Base-by-base conservation (phyloP, 1,140 invertebrate species). In the Euwallacea fornicatus region DNA sequence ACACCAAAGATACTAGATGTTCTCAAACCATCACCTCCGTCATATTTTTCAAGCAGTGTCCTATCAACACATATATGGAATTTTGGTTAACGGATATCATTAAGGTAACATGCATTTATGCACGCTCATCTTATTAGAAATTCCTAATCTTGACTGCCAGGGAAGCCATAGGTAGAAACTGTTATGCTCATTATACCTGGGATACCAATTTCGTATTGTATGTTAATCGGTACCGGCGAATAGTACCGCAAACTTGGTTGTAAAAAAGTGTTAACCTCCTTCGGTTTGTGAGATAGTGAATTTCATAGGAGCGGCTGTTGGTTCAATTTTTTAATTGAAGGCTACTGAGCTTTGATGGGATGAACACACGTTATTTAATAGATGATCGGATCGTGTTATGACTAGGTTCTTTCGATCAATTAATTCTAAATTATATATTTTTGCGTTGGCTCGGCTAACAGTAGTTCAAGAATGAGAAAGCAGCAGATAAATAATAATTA, bases 141-240 rank as follows among this genome's bases (percentile, higher is more conserved):
- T 59, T 59, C 56, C 21, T 41, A 41, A 59, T 59, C 16, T 59
- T 42, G 56, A 59, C 15, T 59, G 13, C 10, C 33, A 21, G 11
- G 56, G 56, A 59, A 59, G 56, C 56, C 56, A 59, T 41, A 59
- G 60, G 60, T 62, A 46, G 60, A 44, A 62, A 62, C 60, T 21
- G 60, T 62, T 62, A 62, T 62, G 60, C 41, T 15, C 64, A 66
- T 66, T 66, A 66, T 66, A 53, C 64, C 64, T 56, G 64, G 64
- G 64, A 65, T 66, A 66, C 64, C 64, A 66, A 66, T 66, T 66
- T 53, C 11, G 50, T 56, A 66, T 66, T 66, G 64, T 66, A 66
- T 66, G 64, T 66, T 66, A 66, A 66, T 66, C 21, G 64, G 42
- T 63, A 42, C 15, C 10, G 50, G 33, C 54, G 15, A 56, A 21